A percentile compares a stretch with the other conserved stretches of the same genome.
Evolutionary conservation across 2,113 vertebrate species (phyloP).

Genomic region (Todiramphus chloris): DNA sequence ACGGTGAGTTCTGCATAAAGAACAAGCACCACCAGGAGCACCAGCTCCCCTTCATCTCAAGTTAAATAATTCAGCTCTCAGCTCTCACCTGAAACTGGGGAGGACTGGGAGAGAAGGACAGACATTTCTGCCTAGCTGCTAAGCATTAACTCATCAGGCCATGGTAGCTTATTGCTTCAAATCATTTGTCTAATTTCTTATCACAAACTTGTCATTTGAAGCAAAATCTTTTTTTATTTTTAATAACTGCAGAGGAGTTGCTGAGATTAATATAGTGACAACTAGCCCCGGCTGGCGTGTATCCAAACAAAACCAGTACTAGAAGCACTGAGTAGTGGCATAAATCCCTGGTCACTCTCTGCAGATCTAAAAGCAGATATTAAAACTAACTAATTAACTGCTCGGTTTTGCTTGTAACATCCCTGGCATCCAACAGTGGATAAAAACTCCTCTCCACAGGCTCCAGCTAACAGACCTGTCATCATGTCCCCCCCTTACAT

Average conservation of each 20-base stretch:
- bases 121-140: background rate
- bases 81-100: background rate
- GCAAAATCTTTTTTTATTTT: background rate
- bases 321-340: background rate
- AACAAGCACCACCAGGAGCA: background rate
- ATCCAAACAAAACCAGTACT: background rate
- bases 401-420: background rate
- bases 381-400: background rate
- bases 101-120: background rate
- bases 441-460: background rate
- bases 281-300: background rate
- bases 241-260: background rate
- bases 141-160: background rate
- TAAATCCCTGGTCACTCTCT: background rate
- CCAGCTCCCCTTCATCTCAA: background rate
- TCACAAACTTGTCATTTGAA: background rate
- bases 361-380: background rate
- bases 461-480: background rate
- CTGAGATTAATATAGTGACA: background rate
- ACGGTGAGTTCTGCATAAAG: background rate
- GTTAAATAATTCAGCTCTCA: background rate
- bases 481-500: background rate
- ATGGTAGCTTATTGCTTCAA: background rate
- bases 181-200: background rate
- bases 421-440: background rate